Evolutionary conservation across 1,140 invertebrate species (phyloP).

Genomic region (Micrasema longulum): DNA sequence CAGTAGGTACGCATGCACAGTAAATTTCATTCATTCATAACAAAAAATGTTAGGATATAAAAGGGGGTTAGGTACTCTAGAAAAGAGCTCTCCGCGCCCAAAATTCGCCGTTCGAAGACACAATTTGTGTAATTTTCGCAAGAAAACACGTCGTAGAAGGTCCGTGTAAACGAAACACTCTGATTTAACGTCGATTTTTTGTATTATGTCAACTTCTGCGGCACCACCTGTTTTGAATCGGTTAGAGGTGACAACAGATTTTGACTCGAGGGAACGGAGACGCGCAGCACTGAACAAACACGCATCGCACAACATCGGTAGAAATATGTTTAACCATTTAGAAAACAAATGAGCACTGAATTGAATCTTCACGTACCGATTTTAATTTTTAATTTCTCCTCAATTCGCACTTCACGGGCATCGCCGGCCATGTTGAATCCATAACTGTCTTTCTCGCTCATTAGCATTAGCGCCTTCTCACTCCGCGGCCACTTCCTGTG

Average conservation of each 20-base stretch:
- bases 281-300: constrained; percentile 56
- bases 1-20: constrained; percentile 38
- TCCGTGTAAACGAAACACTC: neutral
- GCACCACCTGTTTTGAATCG: constrained; percentile 46
- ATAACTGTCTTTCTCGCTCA: constrained; percentile 71
- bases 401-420: constrained; percentile 85
- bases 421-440: constrained; percentile 88
- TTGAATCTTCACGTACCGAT: constrained; percentile 75
- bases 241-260: constrained; percentile 41
- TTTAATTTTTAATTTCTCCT: constrained; percentile 89
- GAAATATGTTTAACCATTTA: constrained; percentile 8
- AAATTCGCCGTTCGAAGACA: neutral
- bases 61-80: constrained; percentile 31
- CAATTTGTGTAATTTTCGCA: constrained; percentile 8
- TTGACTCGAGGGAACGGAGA: constrained; percentile 50
- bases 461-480: constrained; percentile 47
- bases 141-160: constrained; percentile 19
- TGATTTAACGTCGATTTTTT: constrained; percentile 21
- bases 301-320: constrained; percentile 22
- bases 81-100: constrained; percentile 8
- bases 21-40: constrained; percentile 41
- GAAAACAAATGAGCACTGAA: constrained; percentile 43
- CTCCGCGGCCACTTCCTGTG: constrained; percentile 41
- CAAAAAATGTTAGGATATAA: constrained; percentile 39
- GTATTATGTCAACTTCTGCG: constrained; percentile 43